These are phyloP conservation scores for Caenorhabditis sp. DNA, from an alignment of 2,888 invertebrate species.

Conservation along the genomic window DNA sequence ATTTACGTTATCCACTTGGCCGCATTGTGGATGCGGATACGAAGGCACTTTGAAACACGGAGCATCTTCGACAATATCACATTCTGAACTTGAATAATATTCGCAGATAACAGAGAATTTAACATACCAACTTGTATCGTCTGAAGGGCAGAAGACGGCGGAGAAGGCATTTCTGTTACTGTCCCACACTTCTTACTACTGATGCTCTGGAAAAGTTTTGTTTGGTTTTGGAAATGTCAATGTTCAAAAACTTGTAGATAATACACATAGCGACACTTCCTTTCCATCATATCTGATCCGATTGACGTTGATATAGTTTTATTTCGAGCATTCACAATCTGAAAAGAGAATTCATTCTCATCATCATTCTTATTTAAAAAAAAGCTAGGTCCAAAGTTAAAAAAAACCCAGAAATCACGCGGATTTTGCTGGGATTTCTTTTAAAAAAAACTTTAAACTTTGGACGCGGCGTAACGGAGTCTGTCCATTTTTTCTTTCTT, in stretches of 20 bases:
- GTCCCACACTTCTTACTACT: conserved; percentile 59
- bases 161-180: conserved; percentile 55
- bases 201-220: conserved; percentile 39
- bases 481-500: too few species aligned
- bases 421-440: too few species aligned
- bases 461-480: too few species aligned
- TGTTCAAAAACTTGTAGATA: conserved; percentile 57
- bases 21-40: conserved; percentile 69
- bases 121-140: conserved; percentile 68
- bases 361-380: too few species aligned
- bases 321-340: conserved; percentile 34
- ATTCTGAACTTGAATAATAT: conserved; percentile 63
- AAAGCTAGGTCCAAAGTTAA: too few species aligned
- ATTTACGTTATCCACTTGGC: conserved; percentile 62
- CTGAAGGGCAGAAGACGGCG: conserved; percentile 57
- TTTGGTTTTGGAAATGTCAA: not conserved
- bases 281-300: conserved; percentile 74
- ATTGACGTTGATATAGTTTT: conserved; percentile 60
- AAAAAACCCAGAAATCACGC: too few species aligned
- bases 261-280: conserved; percentile 71
- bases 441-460: too few species aligned
- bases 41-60: conserved; percentile 60
- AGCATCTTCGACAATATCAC: conserved; percentile 70
- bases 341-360: conserved; percentile 43
- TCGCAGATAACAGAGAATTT: not conserved